Evolutionary conservation across 2,113 vertebrate species (phyloP), one percentile per base, ranked within the genome.

Genomic region (Lota lota): DNA sequence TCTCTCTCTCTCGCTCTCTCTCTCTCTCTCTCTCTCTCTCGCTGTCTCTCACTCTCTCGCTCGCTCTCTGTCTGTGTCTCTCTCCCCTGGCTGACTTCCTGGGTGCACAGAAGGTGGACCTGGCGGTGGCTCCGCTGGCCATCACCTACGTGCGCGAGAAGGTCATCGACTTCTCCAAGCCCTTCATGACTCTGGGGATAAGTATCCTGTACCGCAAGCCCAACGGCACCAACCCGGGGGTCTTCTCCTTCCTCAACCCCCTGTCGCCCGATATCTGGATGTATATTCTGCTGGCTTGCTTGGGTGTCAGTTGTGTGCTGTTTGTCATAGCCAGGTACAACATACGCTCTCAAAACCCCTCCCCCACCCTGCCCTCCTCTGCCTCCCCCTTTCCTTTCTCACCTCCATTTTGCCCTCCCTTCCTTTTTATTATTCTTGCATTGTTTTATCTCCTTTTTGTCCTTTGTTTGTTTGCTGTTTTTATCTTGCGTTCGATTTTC

Each of bases 291-390:
- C 97, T 99, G 94, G 97, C 97, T 94, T 99, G 92, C 96, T 97
- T 99, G 95, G 97, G 97, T 97, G 97, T 99, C 96, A 99, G 97
- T 97, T 99, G 97, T 96, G 97, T 99, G 96, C 97, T 99, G 93
- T 99, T 99, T 98, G 97, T 99, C 97, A 99, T 99, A 95, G 97
- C 97, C 97, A 98, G 97, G 97, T 99, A 40, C 11, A 98, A 98
- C 95, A 96, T 94, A 90, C 69, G 54, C 61, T 57, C 50, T 53
- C 20, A 4, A 53, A 11, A 5, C 15, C 59, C 59, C 22, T 61
- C 33, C 50, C 93, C 89, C 93, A 93, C 6, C 61, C 19, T 2
- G 22, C 51, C 5, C 6, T 19, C 61, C 33, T 90, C 90, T 90
- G 89, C 91, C 86, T 94, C 91, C 90, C 89, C 90, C 91, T 91